phyloP scores from a whole-genome alignment of 2,888 invertebrate species.

The Xylota segnis region DNA sequence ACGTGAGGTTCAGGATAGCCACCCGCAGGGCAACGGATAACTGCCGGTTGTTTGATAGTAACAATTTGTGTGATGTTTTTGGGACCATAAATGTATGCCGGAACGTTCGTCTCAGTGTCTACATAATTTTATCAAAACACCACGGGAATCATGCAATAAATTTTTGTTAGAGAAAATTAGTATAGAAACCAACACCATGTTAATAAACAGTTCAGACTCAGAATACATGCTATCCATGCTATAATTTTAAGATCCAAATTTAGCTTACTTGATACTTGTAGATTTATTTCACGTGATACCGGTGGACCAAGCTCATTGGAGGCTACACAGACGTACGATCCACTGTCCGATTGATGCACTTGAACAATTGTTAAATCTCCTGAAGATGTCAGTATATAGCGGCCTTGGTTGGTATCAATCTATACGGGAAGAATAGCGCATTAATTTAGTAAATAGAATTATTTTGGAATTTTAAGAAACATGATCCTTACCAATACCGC shows the following conservation, averaged over 20 bases:
- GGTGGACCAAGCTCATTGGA: constrained; percentile 91
- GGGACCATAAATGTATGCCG: constrained; percentile 89
- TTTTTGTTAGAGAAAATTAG: constrained; percentile 57
- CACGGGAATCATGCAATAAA: constrained; percentile 70
- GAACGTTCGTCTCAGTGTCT: constrained; percentile 75
- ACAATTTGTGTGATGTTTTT: constrained; percentile 88
- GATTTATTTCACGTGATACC: constrained; percentile 88
- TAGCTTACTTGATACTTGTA: constrained; percentile 90
- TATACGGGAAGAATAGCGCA: constrained; percentile 82
- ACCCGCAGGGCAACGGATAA: constrained; percentile 92
- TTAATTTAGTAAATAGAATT: background rate
- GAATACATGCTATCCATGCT: constrained; percentile 37
- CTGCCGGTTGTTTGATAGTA: constrained; percentile 89
- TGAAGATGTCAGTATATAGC: constrained; percentile 89
- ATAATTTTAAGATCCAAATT: background rate
- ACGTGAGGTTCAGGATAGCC: constrained; percentile 92
- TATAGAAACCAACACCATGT: constrained; percentile 78
- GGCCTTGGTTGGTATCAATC: constrained; percentile 90
- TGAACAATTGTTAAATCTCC: constrained; percentile 94
- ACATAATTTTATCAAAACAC: constrained; percentile 32
- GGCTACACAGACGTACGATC: constrained; percentile 94
- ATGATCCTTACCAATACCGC: constrained; percentile 87
- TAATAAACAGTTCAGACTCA: constrained; percentile 41
- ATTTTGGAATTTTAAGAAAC: background rate
- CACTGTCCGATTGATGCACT: constrained; percentile 91